Percentiles rank a stretch among this genome's conserved stretches.
These are phyloP conservation scores for Caenorhabditis afra DNA, from an alignment of 2,888 invertebrate genomes.

Conservation along the genomic window DNA sequence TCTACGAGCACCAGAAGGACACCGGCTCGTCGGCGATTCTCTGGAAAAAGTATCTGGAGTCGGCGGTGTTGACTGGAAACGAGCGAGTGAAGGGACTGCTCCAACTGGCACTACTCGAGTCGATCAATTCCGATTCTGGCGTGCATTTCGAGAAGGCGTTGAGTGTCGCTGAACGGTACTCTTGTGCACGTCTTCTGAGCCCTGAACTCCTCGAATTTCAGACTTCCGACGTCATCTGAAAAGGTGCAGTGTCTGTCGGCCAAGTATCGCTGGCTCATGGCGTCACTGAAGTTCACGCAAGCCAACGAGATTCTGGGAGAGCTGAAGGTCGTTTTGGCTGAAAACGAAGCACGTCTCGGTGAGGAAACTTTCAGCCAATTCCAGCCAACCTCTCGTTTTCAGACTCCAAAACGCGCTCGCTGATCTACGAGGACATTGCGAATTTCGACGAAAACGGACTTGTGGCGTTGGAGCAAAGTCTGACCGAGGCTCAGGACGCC, in stretches of 20 bases:
- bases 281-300: background rate
- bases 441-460: slow-evolving; percentile 2
- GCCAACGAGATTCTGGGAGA: slow-evolving; percentile 14
- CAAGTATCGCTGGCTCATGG: slow-evolving; percentile 34
- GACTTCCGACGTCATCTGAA: slow-evolving; percentile 18
- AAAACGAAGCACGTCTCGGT: too few species aligned
- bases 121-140: slow-evolving; percentile 21
- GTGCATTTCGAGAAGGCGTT: slow-evolving; percentile 27
- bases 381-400: background rate
- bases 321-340: slow-evolving; percentile 3
- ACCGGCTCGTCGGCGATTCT: slow-evolving; percentile 45
- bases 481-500: slow-evolving; percentile 54
- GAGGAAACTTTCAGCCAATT: too few species aligned
- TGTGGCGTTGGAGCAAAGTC: slow-evolving; percentile 33
- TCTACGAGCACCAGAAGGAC: slow-evolving; percentile 64
- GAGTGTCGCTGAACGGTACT: slow-evolving; percentile 5
- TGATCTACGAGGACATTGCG: slow-evolving; percentile 48
- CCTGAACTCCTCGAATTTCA: background rate
- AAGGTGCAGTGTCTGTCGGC: slow-evolving; percentile 31
- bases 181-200: too few species aligned
- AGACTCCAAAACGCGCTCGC: slow-evolving; percentile 42
- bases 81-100: slow-evolving; percentile 37
- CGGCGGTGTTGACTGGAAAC: slow-evolving; percentile 3
- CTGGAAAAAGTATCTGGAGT: slow-evolving; percentile 53
- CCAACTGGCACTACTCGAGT: slow-evolving; percentile 26